Evolutionary conservation across 2,888 invertebrate genomes (phyloP), one percentile per base, ranked within the genome.

Genomic region (Buathra laborator): DNA sequence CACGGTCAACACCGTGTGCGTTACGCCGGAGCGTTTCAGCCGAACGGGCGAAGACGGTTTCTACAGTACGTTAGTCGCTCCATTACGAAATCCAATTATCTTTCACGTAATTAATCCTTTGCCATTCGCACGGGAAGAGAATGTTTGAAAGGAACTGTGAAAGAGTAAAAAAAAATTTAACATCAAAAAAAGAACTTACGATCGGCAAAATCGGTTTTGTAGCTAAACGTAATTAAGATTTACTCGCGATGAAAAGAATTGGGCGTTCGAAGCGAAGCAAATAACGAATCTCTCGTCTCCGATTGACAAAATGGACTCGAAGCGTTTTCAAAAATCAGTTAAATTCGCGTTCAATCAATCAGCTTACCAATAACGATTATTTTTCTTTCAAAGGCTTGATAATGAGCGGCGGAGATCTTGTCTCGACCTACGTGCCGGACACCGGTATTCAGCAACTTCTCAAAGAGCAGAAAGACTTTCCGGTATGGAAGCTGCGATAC

Each of bases 401-500:
- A 66, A 93, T 94, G 93, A 92, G 93, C 87, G 94, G 94, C 7
- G 94, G 94, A 9, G 94, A 94, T 88, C 88, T 93, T 68, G 92
- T 94, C 14, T 94, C 94, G 14, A 92, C 94, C 3, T 94, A 94
- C 88, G 93, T 94, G 46, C 94, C 94, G 43, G 94, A 94, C 77
- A 89, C 92, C 78, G 94, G 94, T 3, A 92, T 94, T 48, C 94
- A 94, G 85, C 94, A 94, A 87, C 90, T 91, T 74, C 90, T 94
- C 46, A 93, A 92, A 78, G 94, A 94, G 78, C 92, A 94, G 85
- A 92, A 92, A 83, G 92, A 94, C 80, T 91, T 89, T 85, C 94
- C 94, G 24, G 90, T 94, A 32, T 94, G 94, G 94, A 94, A 94
- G 89, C 86, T 94, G 43, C 93, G 94, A 84, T 94, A 94, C 84